Percentiles rank a stretch among this genome's conserved stretches.
phyloP scores from a whole-genome alignment of 1,140 invertebrate genomes.

The Drosophila yakuba region DNA sequence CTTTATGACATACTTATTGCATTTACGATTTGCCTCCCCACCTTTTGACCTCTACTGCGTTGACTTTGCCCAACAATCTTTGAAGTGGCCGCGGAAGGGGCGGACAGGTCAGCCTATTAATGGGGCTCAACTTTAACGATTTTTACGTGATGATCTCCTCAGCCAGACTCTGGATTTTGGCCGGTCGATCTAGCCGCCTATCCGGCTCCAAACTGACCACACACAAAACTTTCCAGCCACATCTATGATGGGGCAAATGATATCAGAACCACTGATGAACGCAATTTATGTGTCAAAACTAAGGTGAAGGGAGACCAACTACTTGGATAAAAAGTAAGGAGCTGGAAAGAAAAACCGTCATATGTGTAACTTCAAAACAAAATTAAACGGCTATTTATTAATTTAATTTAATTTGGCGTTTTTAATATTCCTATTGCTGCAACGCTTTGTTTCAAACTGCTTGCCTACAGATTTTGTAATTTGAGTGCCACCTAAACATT shows the following conservation, averaged over 20 bases:
- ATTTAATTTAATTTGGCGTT: no score
- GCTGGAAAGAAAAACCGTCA: no score
- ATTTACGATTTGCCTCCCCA: conserved; percentile 59
- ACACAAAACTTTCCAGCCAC: neutral
- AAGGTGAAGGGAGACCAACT: conserved; percentile 5
- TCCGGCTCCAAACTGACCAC: conserved; percentile 12
- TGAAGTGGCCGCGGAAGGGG: conserved; percentile 51
- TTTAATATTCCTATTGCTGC: no score
- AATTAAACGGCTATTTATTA: no score
- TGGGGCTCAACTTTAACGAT: conserved; percentile 53
- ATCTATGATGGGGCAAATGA: conserved; percentile 1
- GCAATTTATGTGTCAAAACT: conserved; percentile 1
- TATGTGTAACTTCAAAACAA: no score
- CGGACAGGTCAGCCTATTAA: conserved; percentile 39
- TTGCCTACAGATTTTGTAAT: neutral
- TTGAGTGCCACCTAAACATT: neutral
- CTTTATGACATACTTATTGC: conserved; percentile 68
- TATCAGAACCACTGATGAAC: conserved; percentile 1
- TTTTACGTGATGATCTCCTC: conserved; percentile 29
- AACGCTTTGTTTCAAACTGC: neutral
- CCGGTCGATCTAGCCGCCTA: neutral
- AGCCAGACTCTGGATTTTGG: conserved; percentile 22
- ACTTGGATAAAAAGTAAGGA: neutral
- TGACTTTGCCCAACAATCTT: conserved; percentile 52
- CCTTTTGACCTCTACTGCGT: conserved; percentile 43